Conservation (phyloP, 2,113 vertebrate genomes). For the Hippocampus guttulatus region DNA sequence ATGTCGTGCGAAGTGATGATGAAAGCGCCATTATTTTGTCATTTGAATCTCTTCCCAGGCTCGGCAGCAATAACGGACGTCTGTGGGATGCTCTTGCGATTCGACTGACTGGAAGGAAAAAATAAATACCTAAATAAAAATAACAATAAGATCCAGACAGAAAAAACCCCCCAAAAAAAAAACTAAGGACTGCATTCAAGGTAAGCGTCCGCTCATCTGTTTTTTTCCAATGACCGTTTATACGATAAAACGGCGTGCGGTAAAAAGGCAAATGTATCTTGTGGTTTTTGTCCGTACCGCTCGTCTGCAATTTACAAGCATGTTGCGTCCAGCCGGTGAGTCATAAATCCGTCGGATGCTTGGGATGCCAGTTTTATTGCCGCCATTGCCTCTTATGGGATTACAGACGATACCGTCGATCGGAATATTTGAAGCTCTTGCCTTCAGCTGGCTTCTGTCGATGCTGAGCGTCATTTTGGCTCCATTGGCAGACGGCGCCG, state of each 20-base stretch:
- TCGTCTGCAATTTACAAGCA: neutral
- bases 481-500: neutral
- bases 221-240: neutral
- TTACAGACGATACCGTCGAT: neutral
- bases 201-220: conserved; percentile 29
- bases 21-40: neutral
- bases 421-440: too few species aligned
- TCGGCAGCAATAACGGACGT: neutral
- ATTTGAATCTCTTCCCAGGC: neutral
- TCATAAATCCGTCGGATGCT: neutral
- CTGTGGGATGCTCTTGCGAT: neutral
- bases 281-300: neutral
- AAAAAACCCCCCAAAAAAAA: neutral
- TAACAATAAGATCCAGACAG: neutral
- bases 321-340: neutral
- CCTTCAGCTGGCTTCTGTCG: too few species aligned
- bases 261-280: neutral
- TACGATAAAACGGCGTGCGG: neutral
- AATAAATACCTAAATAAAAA: neutral
- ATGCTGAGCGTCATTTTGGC: too few species aligned
- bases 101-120: neutral
- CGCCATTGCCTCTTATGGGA: neutral
- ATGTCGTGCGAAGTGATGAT: neutral
- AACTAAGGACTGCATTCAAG: neutral
- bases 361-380: neutral